Evolutionary conservation across 1,140 invertebrate species (phyloP), one percentile per base, ranked within the genome.

Genomic region (Lasaia peninsularis): DNA sequence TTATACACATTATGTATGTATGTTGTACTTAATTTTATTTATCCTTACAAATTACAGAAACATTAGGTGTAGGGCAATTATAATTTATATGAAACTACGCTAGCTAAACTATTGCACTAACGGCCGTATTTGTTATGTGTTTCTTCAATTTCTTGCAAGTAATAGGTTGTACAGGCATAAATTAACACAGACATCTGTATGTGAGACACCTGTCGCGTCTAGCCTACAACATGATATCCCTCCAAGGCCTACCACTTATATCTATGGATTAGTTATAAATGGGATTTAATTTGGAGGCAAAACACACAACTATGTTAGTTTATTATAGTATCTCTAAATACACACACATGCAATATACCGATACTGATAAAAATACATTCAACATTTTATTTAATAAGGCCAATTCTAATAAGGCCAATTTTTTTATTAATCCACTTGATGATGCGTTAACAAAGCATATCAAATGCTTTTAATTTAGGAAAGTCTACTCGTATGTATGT

Each of bases 201-300:
- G 0, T 0, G 5, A 37, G 11, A 49, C 34, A 31, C 10, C 35
- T 59, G 62, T 48, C 56, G 62, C 56, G 56, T 63, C 70, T 54
- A 63, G 55, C 37, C 61, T 6, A 52, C 44, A 32, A 35, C 21
- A 73, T 73, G 12, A 21, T 73, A 8, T 73, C 6, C 67, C 67
- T 70, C 67, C 57, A 58, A 69, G 62, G 60, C 64, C 67, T 70
- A 65, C 70, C 64, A 63, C 56, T 33, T 51, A 51, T 51, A 58
- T 58, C 61, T 62, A 65, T 61, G 7, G 35, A 18, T 7, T 0
- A 63, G 56, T 52, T 65, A 48, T 37, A 51, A 50, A 62, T 60
- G 68, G 66, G 65, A 71, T 71, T 67, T 63, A 62, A 54, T 65
- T 64, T 62, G 57, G 67, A 71, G 72, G 65, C 53, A 44, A 48